phyloP scores from a whole-genome alignment of 2,113 vertebrate species.

The Bufo bufo region DNA sequence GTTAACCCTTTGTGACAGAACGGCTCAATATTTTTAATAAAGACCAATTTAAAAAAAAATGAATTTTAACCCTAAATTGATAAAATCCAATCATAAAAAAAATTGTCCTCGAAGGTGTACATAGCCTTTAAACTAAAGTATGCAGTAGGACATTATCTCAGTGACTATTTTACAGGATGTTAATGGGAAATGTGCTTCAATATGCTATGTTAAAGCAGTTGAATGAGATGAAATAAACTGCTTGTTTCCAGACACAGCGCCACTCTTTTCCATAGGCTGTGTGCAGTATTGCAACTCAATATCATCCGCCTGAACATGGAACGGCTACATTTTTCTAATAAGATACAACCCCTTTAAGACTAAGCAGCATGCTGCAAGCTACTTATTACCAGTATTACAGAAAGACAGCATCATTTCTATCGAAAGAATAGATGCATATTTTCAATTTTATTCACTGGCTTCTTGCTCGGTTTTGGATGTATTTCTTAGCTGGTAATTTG shows the following conservation, averaged over 20 bases:
- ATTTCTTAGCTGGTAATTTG: slow-evolving; percentile 31
- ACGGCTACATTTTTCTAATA: background rate
- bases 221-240: background rate
- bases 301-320: background rate
- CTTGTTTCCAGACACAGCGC: background rate
- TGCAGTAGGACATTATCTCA: too few species aligned
- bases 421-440: background rate
- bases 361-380: background rate
- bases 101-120: too few species aligned
- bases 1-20: too few species aligned
- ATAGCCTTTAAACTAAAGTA: too few species aligned
- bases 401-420: background rate
- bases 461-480: slow-evolving; percentile 8
- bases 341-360: background rate
- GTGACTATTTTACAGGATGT: too few species aligned
- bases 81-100: too few species aligned
- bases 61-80: too few species aligned
- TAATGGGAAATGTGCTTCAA: too few species aligned
- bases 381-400: background rate
- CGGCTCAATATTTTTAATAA: too few species aligned
- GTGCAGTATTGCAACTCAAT: background rate
- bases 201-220: too few species aligned
- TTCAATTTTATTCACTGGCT: background rate
- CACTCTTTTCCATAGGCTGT: background rate
- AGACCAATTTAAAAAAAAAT: too few species aligned